Evolutionary conservation across 1,140 invertebrate genomes (phyloP).

Genomic region (Ctenoplectra terminalis): DNA sequence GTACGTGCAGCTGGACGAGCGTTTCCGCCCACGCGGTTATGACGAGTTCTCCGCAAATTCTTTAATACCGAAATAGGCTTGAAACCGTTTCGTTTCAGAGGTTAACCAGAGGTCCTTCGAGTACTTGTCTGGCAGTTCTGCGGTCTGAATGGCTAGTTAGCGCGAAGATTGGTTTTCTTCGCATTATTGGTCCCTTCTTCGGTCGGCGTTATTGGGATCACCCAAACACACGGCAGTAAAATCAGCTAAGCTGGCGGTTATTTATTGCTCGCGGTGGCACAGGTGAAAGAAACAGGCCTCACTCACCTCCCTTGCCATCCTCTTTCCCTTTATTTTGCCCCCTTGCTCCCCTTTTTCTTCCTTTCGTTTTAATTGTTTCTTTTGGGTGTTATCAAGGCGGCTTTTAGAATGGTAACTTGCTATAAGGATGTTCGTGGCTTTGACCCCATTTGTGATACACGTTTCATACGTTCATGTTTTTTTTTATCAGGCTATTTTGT

Average conservation of each 20-base stretch:
- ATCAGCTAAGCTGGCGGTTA: conserved; percentile 82
- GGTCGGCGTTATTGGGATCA: conserved; percentile 77
- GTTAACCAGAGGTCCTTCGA: conserved; percentile 80
- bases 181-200: conserved; percentile 76
- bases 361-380: conserved; percentile 26
- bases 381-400: neutral
- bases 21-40: conserved; percentile 61
- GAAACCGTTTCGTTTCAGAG: conserved; percentile 77
- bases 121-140: conserved; percentile 75
- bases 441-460: no score
- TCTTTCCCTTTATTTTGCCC: neutral
- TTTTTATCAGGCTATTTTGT: no score
- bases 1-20: neutral
- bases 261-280: conserved; percentile 83
- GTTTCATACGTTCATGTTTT: no score
- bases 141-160: conserved; percentile 80
- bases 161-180: conserved; percentile 80
- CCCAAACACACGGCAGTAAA: conserved; percentile 81
- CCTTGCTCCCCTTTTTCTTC: neutral
- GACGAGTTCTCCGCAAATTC: conserved; percentile 59
- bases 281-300: conserved; percentile 78
- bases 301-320: conserved; percentile 29
- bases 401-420: no score
- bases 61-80: conserved; percentile 66
- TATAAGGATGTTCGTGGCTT: neutral